These are phyloP conservation scores for Oenanthe oenanthe DNA, from an alignment of 2,113 vertebrate genomes.

Conservation along the genomic window DNA sequence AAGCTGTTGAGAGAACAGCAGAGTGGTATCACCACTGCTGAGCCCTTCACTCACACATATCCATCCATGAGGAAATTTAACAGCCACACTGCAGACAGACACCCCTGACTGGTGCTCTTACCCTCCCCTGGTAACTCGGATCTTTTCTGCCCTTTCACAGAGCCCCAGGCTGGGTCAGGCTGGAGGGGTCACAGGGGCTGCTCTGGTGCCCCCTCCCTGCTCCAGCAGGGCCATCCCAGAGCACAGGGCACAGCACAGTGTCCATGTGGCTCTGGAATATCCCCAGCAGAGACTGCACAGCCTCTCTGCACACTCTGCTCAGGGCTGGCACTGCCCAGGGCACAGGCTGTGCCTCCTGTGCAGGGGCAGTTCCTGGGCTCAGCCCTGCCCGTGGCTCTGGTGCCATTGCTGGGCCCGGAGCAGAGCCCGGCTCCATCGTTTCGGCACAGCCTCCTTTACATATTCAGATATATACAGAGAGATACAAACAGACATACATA, in stretches of 20 bases:
- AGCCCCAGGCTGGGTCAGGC: fast-evolving
- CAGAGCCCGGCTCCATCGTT: no score
- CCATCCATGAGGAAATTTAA: not conserved
- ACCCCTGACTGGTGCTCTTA: fast-evolving
- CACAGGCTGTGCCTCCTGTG: not conserved
- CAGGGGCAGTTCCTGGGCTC: not conserved
- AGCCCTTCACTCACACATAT: not conserved
- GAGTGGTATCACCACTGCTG: not conserved
- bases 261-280: not conserved
- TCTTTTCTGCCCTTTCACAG: not conserved
- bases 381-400: no score
- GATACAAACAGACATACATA: no score
- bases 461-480: no score
- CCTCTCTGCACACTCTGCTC: no score
- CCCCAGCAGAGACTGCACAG: not conserved
- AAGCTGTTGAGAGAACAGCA: not conserved
- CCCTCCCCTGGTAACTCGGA: not conserved
- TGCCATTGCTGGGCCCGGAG: no score
- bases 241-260: not conserved
- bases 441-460: no score
- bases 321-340: no score
- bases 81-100: not conserved
- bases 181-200: fast-evolving
- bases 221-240: not conserved
- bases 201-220: not conserved